A percentile compares a stretch with the other conserved stretches of the same genome.
phyloP scores from a whole-genome alignment of 2,113 vertebrate species.

The Acanthisitta chloris region DNA sequence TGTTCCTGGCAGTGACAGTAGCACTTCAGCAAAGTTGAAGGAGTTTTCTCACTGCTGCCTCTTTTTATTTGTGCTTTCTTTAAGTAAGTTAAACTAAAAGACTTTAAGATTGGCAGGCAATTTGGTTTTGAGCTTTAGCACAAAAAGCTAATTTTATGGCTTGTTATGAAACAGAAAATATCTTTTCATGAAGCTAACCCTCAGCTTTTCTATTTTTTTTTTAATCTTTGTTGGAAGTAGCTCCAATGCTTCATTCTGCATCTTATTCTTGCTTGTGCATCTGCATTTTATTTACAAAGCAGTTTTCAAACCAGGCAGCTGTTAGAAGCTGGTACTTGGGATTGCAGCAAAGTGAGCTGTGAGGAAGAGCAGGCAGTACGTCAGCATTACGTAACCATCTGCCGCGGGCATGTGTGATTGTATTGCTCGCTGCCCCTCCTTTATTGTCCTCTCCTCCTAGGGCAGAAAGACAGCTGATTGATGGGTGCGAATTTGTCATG shows the following conservation, averaged over 20 bases:
- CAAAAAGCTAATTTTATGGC: not conserved
- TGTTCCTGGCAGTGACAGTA: not conserved
- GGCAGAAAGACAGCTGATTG: constrained; percentile 17
- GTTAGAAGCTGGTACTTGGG: not conserved
- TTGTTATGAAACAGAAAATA: not conserved
- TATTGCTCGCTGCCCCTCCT: not conserved
- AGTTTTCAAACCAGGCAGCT: not conserved
- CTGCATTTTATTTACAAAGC: not conserved
- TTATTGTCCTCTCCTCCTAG: not conserved
- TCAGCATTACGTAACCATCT: constrained; percentile 26
- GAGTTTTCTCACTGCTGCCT: not conserved
- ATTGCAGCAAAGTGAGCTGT: not conserved
- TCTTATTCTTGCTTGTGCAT: not conserved
- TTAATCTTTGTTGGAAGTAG: not conserved
- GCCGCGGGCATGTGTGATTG: not conserved
- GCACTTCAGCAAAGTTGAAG: not conserved
- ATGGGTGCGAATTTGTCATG: constrained; percentile 37
- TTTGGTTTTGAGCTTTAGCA: not conserved
- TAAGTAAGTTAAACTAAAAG: not conserved
- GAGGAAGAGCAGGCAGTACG: not conserved
- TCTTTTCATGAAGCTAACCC: not conserved
- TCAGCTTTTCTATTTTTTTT: not conserved
- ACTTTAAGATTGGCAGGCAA: not conserved
- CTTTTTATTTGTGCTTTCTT: not conserved
- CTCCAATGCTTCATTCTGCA: not conserved